Evolutionary conservation across 2,797 vertebrate species (phyloP).

Genomic region (Uromys caudimaculatus): DNA sequence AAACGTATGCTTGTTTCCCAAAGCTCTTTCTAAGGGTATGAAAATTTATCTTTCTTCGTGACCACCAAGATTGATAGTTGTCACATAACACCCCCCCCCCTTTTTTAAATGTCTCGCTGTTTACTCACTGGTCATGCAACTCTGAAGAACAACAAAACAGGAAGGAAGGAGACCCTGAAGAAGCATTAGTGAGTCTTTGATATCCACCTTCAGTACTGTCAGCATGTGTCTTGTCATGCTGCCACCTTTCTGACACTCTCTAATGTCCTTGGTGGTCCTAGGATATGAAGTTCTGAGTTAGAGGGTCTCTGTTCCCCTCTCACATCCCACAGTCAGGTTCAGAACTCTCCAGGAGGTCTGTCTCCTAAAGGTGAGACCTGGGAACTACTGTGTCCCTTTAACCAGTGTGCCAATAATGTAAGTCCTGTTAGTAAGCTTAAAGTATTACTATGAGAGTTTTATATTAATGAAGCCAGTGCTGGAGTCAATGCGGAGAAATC

Average conservation of each 20-base stretch:
- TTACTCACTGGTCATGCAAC: neutral
- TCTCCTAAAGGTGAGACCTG: neutral
- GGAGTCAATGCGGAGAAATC: neutral
- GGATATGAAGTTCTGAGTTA: neutral
- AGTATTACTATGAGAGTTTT: neutral
- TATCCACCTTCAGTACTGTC: fast-evolving
- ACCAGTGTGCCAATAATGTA: neutral
- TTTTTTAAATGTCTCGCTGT: neutral
- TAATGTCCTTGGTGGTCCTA: fast-evolving
- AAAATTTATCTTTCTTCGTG: neutral
- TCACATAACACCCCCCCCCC: neutral
- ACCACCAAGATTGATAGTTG: neutral
- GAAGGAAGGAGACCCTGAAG: neutral
- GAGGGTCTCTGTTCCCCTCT: neutral
- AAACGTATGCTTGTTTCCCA: neutral
- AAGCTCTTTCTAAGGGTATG: neutral
- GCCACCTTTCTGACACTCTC: too few relatives aligned
- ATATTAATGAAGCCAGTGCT: too few relatives aligned
- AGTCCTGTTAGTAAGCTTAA: neutral
- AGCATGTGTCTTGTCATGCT: fast-evolving
- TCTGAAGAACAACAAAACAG: neutral
- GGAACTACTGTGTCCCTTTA: neutral
- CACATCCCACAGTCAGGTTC: too few relatives aligned
- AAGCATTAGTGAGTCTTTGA: neutral
- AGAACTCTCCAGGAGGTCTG: neutral